These are phyloP conservation scores for Sinocyclocheilus maitianheensis DNA, from an alignment of 2,113 vertebrate genomes.

Conservation along the genomic window DNA sequence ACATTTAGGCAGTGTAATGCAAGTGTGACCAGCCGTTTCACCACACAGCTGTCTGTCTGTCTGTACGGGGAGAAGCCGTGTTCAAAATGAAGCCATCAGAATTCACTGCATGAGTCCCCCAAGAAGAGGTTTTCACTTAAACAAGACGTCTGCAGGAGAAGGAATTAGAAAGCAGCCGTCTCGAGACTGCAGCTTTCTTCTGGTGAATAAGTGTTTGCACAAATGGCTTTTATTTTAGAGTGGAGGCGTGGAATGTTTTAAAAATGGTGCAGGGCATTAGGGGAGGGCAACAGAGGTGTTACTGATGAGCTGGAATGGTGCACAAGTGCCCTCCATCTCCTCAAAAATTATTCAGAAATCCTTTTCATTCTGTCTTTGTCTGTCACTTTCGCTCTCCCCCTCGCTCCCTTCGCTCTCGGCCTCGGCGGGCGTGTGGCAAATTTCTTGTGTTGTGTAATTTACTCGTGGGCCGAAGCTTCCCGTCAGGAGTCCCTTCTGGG, in stretches of 20 bases:
- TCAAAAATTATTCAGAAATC: neutral
- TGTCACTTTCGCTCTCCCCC: slow-evolving; percentile 18
- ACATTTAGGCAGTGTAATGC: slow-evolving; percentile 12
- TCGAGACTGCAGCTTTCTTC: slow-evolving; percentile 5
- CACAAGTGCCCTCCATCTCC: neutral
- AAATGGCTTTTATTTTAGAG: slow-evolving; percentile 13
- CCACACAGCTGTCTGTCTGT: neutral
- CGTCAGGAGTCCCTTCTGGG: neutral
- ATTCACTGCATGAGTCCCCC: slow-evolving; percentile 10
- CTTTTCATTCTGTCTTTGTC: slow-evolving; percentile 16
- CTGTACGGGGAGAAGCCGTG: neutral
- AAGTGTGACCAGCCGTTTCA: slow-evolving; percentile 38
- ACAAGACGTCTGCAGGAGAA: slow-evolving; percentile 35
- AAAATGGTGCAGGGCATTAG: neutral
- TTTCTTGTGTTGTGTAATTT: slow-evolving; percentile 43
- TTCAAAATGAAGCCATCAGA: slow-evolving; percentile 34
- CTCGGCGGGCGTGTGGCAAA: slow-evolving; percentile 36
- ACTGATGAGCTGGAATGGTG: neutral
- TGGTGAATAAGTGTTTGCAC: slow-evolving; percentile 30
- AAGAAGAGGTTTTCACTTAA: slow-evolving; percentile 40
- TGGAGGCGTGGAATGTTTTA: neutral
- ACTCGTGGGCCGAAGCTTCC: neutral
- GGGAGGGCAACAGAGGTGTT: slow-evolving; percentile 4
- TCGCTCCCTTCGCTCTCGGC: neutral
- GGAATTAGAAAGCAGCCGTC: neutral